phyloP scores from a whole-genome alignment of 2,888 invertebrate genomes.

The Oligia strigilis region DNA sequence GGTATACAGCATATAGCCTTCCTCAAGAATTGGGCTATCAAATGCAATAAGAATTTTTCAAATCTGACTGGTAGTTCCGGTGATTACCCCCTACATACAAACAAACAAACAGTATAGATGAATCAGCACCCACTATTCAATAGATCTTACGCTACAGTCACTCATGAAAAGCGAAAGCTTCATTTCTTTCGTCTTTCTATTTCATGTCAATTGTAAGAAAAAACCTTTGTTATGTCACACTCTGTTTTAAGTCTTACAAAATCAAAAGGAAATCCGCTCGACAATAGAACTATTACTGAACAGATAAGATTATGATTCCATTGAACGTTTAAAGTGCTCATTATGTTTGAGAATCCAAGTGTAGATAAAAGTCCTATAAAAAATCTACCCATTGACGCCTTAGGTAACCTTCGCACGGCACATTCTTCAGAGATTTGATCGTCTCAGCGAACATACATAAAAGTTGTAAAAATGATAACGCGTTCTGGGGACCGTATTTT shows the following conservation, averaged over 20 bases:
- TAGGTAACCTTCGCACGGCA: slow-evolving; percentile 64
- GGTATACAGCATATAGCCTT: too few species aligned
- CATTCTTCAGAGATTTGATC: slow-evolving; percentile 75
- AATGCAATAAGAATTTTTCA: too few species aligned
- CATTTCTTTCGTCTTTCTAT: background rate
- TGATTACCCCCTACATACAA: too few species aligned
- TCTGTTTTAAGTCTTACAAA: background rate
- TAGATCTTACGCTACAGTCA: background rate
- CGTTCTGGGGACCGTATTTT: slow-evolving; percentile 62
- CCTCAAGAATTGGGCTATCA: too few species aligned
- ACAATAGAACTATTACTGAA: slow-evolving; percentile 38
- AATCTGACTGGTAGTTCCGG: too few species aligned
- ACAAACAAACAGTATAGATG: too few species aligned
- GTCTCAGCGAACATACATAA: slow-evolving; percentile 72
- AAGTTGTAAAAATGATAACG: slow-evolving; percentile 75
- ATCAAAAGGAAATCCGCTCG: slow-evolving; percentile 17
- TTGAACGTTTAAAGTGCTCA: slow-evolving; percentile 52
- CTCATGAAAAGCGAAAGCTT: background rate
- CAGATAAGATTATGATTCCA: slow-evolving; percentile 56
- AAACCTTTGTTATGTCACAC: background rate
- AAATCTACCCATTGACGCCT: slow-evolving; percentile 63
- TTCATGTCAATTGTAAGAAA: background rate
- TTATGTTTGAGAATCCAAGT: slow-evolving; percentile 69
- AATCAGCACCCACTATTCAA: background rate
- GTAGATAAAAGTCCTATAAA: slow-evolving; percentile 61